Percentiles rank a stretch among this genome's conserved stretches.
phyloP scores from a whole-genome alignment of 2,113 vertebrate species.

The Pelodiscus sinensis region DNA sequence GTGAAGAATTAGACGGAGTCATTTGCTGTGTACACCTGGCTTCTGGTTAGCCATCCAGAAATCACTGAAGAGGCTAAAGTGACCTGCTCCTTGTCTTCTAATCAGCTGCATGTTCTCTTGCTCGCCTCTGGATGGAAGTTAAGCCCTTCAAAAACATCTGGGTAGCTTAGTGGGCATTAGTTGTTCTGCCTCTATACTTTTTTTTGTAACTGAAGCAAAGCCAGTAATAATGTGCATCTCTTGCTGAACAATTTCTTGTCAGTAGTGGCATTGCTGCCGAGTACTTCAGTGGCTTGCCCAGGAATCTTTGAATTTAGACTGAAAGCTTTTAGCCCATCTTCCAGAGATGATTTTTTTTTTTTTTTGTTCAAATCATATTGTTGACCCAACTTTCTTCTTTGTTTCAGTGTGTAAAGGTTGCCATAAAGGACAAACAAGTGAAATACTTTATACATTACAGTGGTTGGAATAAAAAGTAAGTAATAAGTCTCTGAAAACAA shows the following conservation, averaged over 20 bases:
- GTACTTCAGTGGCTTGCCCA: neutral
- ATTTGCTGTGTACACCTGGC: neutral
- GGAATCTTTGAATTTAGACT: neutral
- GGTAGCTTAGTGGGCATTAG: neutral
- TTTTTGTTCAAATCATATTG: neutral
- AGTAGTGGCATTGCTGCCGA: neutral
- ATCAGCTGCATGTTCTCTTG: neutral
- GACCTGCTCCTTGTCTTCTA: neutral
- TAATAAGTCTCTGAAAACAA: constrained; percentile 50
- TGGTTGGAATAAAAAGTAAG: constrained; percentile 99
- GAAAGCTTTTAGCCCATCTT: neutral
- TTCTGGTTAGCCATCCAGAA: neutral
- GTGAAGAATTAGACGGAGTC: neutral
- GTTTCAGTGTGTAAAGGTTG: constrained; percentile 96
- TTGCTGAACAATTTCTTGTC: neutral
- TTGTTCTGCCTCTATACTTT: neutral
- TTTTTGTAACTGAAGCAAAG: too few relatives aligned
- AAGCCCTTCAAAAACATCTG: neutral
- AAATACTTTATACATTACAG: constrained; percentile 99
- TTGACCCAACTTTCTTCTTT: constrained; percentile 44
- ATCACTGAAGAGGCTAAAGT: neutral
- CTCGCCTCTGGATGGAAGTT: neutral
- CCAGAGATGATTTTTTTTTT: neutral
- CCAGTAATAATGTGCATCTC: neutral
- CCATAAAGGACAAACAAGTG: constrained; percentile 99